Evolutionary conservation across 2,113 vertebrate genomes (phyloP).

Genomic region (Plotosus lineatus): DNA sequence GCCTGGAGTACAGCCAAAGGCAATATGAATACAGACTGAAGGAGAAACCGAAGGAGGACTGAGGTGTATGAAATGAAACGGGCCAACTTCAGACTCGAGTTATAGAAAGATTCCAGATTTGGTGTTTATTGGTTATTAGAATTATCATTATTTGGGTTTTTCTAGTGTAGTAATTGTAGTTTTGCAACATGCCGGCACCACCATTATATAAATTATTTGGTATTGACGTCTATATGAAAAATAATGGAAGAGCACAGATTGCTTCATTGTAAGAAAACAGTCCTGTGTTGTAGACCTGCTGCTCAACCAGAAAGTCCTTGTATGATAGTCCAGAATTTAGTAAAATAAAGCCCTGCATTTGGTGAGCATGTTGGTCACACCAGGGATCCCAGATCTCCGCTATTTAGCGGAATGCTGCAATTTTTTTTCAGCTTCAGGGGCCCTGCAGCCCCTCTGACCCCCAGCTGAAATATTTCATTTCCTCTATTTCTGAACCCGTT

Average conservation of each 20-base stretch:
- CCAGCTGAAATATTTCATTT: too few relatives aligned
- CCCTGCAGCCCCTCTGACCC: too few relatives aligned
- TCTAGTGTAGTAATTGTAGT: background rate
- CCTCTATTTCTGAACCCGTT: too few relatives aligned
- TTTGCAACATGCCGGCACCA: background rate
- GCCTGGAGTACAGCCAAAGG: constrained; percentile 50
- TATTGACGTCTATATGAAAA: background rate
- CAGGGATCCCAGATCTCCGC: too few relatives aligned
- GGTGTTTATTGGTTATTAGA: background rate
- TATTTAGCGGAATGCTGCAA: too few relatives aligned
- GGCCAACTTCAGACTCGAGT: background rate
- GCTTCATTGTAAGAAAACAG: background rate
- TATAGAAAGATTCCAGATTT: background rate
- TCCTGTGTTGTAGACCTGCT: background rate
- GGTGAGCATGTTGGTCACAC: too few relatives aligned
- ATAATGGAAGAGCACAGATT: background rate
- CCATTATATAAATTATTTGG: background rate
- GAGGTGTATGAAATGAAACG: background rate
- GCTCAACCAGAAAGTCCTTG: background rate
- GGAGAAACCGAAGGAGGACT: background rate
- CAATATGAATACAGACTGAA: constrained; percentile 20
- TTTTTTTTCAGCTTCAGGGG: too few relatives aligned
- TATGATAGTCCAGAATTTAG: background rate
- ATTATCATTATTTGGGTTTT: background rate
- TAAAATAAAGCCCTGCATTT: background rate